Base-by-base conservation (phyloP, 2,113 vertebrate genomes). In the Struthio camelus region DNA sequence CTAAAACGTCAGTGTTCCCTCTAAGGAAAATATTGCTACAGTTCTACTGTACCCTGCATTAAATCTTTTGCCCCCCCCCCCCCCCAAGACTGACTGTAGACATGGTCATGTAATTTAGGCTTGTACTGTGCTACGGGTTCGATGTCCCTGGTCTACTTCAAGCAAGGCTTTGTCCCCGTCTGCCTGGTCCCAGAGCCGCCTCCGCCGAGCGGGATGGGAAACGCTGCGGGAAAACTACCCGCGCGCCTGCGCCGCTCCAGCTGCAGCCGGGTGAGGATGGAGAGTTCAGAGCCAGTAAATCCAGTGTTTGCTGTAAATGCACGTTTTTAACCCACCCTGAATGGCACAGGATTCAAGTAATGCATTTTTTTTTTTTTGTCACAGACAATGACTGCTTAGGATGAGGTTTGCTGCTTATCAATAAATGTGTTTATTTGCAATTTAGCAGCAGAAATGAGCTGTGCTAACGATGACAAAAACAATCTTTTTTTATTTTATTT, bases 1-100 rank as follows among this genome's bases (percentile, higher is more conserved):
- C 96, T 97, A 97, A 97, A 93, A 92, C 71, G 15, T 93, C 97
- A 98, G 97, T 97, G 97, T 97, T 98, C 98, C 97, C 97, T 97
- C 98, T 97, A 98, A 98, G 97, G 95, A 97, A 97, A 97, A 97
- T 97, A 97, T 96, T 97, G 96, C 97, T 97, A 97, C 97, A 85
- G 87, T 85, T 94, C 92, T 65, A 56, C 85, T n/a, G 0, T 94
- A 93, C 92, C 95, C 95, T 96, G 97, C 50, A 54, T 80, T 38
- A 11, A 96, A 86, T 58, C 80, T 70, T 95, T n/a, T 38, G 85
- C 84, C n/a, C n/a, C n/a, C n/a, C n/a, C n/a, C n/a, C n/a, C n/a
- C n/a, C n/a, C n/a, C n/a, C n/a, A n/a, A n/a, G 62, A 36, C 86
- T 24, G 70, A 69, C 71, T 10, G 69, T 51, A 42, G 44, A 66